These are phyloP conservation scores for Zaprionus obscuricornis DNA, from an alignment of 2,888 invertebrate genomes.

Conservation along the genomic window DNA sequence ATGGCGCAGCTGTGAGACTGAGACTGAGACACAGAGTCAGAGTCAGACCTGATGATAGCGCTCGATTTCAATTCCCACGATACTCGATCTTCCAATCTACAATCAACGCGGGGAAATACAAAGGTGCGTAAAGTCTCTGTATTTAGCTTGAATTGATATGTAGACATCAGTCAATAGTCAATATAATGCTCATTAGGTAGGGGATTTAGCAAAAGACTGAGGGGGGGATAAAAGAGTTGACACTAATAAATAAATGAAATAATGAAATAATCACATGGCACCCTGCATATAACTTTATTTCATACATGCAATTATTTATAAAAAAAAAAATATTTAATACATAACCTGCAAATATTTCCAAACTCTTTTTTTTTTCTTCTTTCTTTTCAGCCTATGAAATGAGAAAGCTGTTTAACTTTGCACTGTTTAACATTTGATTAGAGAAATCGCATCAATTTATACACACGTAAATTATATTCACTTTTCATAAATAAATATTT, in stretches of 20 bases:
- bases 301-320: conserved; percentile 21
- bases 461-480: too few relatives aligned
- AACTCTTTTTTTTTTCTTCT: too few relatives aligned
- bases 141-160: conserved; percentile 24
- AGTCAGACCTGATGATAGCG: conserved; percentile 46
- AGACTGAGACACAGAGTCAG: conserved; percentile 28
- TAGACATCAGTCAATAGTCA: conserved; percentile 62
- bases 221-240: conserved; percentile 18
- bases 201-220: not conserved
- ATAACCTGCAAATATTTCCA: conserved; percentile 5
- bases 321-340: too few relatives aligned
- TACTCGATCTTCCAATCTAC: conserved; percentile 37
- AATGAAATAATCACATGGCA: conserved; percentile 40
- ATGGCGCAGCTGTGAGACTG: conserved; percentile 60
- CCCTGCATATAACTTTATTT: not conserved
- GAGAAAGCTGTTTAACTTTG: too few relatives aligned
- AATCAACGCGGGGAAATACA: conserved; percentile 48
- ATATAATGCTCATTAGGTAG: too few relatives aligned
- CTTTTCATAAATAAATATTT: too few relatives aligned
- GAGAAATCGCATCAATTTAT: too few relatives aligned
- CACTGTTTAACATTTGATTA: too few relatives aligned
- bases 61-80: conserved; percentile 65
- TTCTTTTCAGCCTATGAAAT: not conserved
- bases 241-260: conserved; percentile 42
- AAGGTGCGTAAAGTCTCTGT: conserved; percentile 49